A percentile compares a stretch with the other conserved stretches of the same genome.
These are phyloP conservation scores for Drosophila rubida DNA, from an alignment of 2,888 invertebrate species.

Conservation along the genomic window DNA sequence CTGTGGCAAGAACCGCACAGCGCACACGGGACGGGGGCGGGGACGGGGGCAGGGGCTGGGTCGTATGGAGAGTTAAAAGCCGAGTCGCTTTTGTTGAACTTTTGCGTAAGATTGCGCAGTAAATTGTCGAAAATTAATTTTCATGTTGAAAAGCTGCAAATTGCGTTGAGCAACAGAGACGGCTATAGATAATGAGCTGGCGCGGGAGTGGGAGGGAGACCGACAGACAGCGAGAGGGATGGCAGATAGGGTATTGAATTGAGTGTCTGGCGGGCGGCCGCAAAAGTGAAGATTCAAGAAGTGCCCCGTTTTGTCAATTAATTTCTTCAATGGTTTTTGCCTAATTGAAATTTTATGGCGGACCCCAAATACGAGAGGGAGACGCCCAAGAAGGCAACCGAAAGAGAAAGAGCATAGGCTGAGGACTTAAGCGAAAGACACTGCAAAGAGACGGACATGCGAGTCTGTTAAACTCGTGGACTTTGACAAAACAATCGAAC, in stretches of 20 bases:
- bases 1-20: slow-evolving; percentile 26
- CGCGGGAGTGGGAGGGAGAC: background rate
- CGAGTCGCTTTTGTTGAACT: slow-evolving; percentile 77
- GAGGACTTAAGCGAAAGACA: background rate
- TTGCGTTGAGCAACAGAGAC: slow-evolving; percentile 55
- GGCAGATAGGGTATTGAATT: slow-evolving; percentile 8
- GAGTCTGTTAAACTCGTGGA: too few species aligned
- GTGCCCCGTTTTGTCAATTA: slow-evolving; percentile 77
- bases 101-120: slow-evolving; percentile 82
- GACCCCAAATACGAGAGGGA: background rate
- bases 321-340: slow-evolving; percentile 80
- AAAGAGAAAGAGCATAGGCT: background rate
- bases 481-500: too few species aligned
- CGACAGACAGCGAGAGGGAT: slow-evolving; percentile 2
- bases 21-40: background rate
- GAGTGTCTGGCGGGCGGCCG: slow-evolving; percentile 19
- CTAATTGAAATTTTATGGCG: slow-evolving; percentile 82
- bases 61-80: slow-evolving; percentile 28
- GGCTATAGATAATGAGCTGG: slow-evolving; percentile 14
- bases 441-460: too few species aligned
- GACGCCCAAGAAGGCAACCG: background rate
- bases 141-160: slow-evolving; percentile 81
- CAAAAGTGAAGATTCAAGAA: slow-evolving; percentile 54
- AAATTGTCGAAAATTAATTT: slow-evolving; percentile 83
- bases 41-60: background rate